These are phyloP conservation scores for Podabrus alpinus DNA, from an alignment of 2,888 invertebrate genomes.

Conservation along the genomic window DNA sequence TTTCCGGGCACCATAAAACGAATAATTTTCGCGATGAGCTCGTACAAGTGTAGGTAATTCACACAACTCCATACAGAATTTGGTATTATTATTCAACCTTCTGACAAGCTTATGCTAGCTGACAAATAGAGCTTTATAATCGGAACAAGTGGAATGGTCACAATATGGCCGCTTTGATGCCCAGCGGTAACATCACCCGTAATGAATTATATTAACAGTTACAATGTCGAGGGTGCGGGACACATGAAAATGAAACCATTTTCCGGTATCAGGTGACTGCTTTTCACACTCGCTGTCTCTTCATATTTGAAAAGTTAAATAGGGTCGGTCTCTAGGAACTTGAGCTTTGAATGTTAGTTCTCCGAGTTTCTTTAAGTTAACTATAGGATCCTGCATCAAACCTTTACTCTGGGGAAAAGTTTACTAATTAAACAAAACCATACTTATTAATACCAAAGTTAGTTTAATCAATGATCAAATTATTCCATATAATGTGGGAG, in stretches of 20 bases:
- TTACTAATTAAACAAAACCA: not conserved
- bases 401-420: not conserved
- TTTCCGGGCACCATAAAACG: conserved; percentile 5
- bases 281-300: conserved; percentile 30
- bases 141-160: conserved; percentile 30
- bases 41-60: conserved; percentile 16
- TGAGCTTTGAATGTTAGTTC: conserved; percentile 19
- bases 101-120: conserved; percentile 17
- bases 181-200: conserved; percentile 38
- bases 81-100: conserved; percentile 23
- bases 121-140: conserved; percentile 29
- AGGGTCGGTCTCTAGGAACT: conserved; percentile 30
- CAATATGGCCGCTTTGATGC: conserved; percentile 30
- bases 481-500: not conserved
- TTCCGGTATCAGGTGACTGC: conserved; percentile 28
- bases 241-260: conserved; percentile 30
- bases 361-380: conserved; percentile 12
- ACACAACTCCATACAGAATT: not conserved
- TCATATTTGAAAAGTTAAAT: conserved; percentile 30
- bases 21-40: conserved; percentile 15
- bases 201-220: conserved; percentile 40
- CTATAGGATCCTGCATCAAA: not conserved
- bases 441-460: not conserved
- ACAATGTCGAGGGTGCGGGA: conserved; percentile 28
- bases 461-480: not conserved